These are phyloP conservation scores for Agrilus planipennis DNA, from an alignment of 1,140 invertebrate species.

Conservation along the genomic window DNA sequence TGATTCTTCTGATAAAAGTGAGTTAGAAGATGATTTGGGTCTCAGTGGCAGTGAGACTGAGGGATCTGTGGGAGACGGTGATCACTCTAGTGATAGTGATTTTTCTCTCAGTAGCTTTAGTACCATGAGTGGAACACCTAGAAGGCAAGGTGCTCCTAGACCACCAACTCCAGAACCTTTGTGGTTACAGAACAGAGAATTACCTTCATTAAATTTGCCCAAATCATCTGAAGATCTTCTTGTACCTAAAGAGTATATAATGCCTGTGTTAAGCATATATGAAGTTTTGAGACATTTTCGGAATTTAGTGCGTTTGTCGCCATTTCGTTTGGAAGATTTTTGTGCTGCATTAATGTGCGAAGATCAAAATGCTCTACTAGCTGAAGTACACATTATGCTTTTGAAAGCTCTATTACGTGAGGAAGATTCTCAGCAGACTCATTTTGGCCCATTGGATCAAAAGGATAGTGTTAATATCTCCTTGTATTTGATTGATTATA, in stretches of 20 bases:
- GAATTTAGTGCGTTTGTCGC: constrained; percentile 78
- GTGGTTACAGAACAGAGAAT: constrained; percentile 70
- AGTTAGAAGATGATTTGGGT: constrained; percentile 56
- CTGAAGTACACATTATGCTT: constrained; percentile 86
- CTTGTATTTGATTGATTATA: constrained; percentile 80
- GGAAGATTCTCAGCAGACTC: constrained; percentile 89
- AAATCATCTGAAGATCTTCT: constrained; percentile 83
- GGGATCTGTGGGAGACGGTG: constrained; percentile 52
- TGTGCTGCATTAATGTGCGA: constrained; percentile 83
- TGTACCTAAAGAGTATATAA: constrained; percentile 62
- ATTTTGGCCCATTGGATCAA: constrained; percentile 89
- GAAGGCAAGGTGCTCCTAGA: constrained; percentile 41
- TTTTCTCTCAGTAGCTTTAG: constrained; percentile 70
- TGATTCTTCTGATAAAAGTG: constrained; percentile 68
- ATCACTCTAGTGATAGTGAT: constrained; percentile 74
- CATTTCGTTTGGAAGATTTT: constrained; percentile 93
- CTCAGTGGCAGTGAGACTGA: constrained; percentile 53
- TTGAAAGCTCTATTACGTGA: constrained; percentile 84
- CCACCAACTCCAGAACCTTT: constrained; percentile 76
- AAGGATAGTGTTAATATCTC: constrained; percentile 93
- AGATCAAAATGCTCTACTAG: constrained; percentile 80
- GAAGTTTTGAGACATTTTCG: constrained; percentile 89
- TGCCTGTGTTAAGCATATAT: constrained; percentile 77
- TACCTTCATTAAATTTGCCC: constrained; percentile 67
- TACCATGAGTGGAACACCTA: constrained; percentile 51